These are phyloP conservation scores for Acipenser oxyrinchus DNA, from an alignment of 2,797 vertebrate genomes.

Conservation along the genomic window DNA sequence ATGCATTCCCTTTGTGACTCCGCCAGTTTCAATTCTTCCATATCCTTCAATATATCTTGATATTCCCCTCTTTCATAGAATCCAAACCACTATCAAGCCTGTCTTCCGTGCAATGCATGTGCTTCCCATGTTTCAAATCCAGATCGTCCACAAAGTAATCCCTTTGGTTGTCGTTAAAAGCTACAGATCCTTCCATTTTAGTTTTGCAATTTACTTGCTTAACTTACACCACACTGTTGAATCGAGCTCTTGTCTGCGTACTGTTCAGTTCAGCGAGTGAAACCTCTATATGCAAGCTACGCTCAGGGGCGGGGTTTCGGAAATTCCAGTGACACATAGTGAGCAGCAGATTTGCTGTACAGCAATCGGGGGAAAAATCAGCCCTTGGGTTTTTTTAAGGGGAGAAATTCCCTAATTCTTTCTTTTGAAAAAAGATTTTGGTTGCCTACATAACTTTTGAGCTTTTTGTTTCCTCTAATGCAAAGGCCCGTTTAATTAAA, in stretches of 20 bases:
- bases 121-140: constrained; percentile 51
- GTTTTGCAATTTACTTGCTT: background rate
- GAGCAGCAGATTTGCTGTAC: background rate
- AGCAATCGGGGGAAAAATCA: too few relatives aligned
- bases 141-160: constrained; percentile 48
- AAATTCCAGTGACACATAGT: background rate
- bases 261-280: background rate
- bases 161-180: constrained; percentile 43
- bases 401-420: too few relatives aligned
- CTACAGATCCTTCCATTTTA: background rate
- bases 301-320: background rate
- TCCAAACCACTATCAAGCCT: constrained; percentile 88
- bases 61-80: constrained; percentile 48
- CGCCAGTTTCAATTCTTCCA: constrained; percentile 54
- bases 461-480: too few relatives aligned
- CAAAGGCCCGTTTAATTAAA: too few relatives aligned
- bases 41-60: constrained; percentile 59
- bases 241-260: background rate
- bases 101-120: constrained; percentile 56
- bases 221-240: background rate
- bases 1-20: constrained; percentile 28
- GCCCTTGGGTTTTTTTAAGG: too few relatives aligned
- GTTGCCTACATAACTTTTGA: too few relatives aligned
- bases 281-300: too few relatives aligned
- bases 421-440: too few relatives aligned